Evolutionary conservation across 2,888 invertebrate genomes (phyloP), one percentile per base, ranked within the genome.

Genomic region (Caenorhabditis sinica): DNA sequence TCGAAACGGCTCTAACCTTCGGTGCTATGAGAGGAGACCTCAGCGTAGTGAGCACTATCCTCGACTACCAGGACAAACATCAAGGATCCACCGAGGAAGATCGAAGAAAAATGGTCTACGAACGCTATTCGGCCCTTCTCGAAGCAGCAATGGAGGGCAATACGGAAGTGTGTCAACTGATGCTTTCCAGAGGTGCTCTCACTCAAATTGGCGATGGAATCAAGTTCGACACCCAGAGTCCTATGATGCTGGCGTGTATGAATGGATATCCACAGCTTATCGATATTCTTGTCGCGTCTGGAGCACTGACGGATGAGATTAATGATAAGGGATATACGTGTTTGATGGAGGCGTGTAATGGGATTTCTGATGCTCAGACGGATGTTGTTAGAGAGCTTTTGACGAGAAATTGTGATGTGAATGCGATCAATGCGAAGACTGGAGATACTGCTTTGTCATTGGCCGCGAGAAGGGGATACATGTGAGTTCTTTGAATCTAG

Each of bases 81-180:
- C 33, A 60, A 5, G 36, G 36, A 11, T 9, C 43, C 15, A 56
- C 40, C 2, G 53, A 51, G 0, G 73, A 73, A 30, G 73, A 82
- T 58, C 49, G 28, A 28, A 20, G 77, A 2, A 86, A 88, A 11
- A 45, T 82, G 30, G 83, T 82, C 56, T 90, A 90, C 93, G 99
- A 99, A 94, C 97, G 99, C 97, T 98, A 99, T 94, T 98, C 98
- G 33, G 98, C 98, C 60, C 94, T 99, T 60, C 98, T 99, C 98
- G 98, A 99, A 94, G 98, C 98, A 72, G 97, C 97, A 83, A 99
- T 99, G 98, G 98, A 99, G 93, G 98, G 99, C 0, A 98, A 99
- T 93, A 97, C 98, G 0, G 98, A 98, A 94, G 98, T 89, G 15
- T 91, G 90, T 2, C 56, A 80, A 90, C 94, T 98, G 87, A 94